phyloP scores from a whole-genome alignment of 2,888 invertebrate genomes.

The Hydraecia micacea region DNA sequence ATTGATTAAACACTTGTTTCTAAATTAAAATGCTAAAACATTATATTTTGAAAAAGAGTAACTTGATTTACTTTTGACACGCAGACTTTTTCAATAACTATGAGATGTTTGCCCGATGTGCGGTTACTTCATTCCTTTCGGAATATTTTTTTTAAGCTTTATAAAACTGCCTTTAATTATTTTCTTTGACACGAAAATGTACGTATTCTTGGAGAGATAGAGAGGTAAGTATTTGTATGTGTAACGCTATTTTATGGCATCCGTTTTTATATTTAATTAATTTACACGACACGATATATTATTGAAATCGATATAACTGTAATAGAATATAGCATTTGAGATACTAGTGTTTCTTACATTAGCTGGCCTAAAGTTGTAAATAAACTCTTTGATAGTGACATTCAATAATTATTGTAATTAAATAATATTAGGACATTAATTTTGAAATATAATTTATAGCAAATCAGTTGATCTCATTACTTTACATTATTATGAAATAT shows the following conservation, averaged over 20 bases:
- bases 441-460: slow-evolving; percentile 27
- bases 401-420: slow-evolving; percentile 57
- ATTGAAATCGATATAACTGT: slow-evolving; percentile 51
- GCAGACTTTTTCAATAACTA: neutral
- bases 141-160: neutral
- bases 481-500: slow-evolving; percentile 23
- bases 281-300: slow-evolving; percentile 46
- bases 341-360: slow-evolving; percentile 78
- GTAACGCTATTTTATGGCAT: slow-evolving; percentile 10
- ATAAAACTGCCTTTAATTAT: neutral
- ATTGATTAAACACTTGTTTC: slow-evolving; percentile 29
- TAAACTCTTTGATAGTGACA: slow-evolving; percentile 66
- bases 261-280: slow-evolving; percentile 49
- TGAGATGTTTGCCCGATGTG: neutral
- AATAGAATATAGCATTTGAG: slow-evolving; percentile 62
- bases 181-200: neutral
- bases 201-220: neutral
- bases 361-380: slow-evolving; percentile 72
- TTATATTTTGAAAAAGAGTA: slow-evolving; percentile 11
- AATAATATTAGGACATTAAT: slow-evolving; percentile 36
- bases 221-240: slow-evolving; percentile 1
- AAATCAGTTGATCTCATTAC: slow-evolving; percentile 30
- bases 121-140: neutral
- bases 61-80: neutral
- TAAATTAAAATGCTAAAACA: slow-evolving; percentile 13